Evolutionary conservation across 2,797 vertebrate species (phyloP), one percentile per base, ranked within the genome.

Genomic region (Strix occidentalis): DNA sequence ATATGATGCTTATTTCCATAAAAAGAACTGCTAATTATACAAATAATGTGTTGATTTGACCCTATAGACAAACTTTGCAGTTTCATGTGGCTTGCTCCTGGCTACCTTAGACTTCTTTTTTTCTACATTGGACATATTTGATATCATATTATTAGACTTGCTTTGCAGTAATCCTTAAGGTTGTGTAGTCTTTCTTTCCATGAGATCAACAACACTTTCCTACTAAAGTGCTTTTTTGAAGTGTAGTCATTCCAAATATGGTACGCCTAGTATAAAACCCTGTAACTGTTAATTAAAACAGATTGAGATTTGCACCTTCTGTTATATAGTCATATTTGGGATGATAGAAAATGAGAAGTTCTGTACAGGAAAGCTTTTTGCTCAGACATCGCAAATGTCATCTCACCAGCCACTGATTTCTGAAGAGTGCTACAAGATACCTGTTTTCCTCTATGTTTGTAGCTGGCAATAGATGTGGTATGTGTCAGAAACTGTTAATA

Each of bases 261-360:
- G 26, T 66, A 61, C 6, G 1, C 43, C 35, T 35, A 48, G 53
- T 79, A 71, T 51, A 93, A 94, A 92, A 28, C 28, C 16, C 45
- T 82, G 41, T 72, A 93, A 56, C 80, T 87, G 82, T 90, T 89
- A 90, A 92, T 92, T 89, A 51, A 90, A 95, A 63, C 31, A 54
- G 84, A 76, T 51, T 76, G 74, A 74, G 14, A 31, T 74, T 89
- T 94, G 51, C 43, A 83, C 81, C 56, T 92, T 93, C 89, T 94
- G 90, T 96, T 96, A 79, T 23, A 46, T 5, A 86, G 58, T 46
- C 10, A 31, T 77, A 66, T 90, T 93, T 86, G 64, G 77, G 87
- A 48, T 66, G 37, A 58, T 46, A 65, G 41, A 90, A 86, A 88
- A 89, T 33, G 20, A 79, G 50, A 84, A 57, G 8, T 72, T 92